A percentile compares a stretch with the other conserved stretches of the same genome.
These are phyloP conservation scores for Pleuronectes platessa DNA, from an alignment of 2,113 vertebrate species.

Conservation along the genomic window DNA sequence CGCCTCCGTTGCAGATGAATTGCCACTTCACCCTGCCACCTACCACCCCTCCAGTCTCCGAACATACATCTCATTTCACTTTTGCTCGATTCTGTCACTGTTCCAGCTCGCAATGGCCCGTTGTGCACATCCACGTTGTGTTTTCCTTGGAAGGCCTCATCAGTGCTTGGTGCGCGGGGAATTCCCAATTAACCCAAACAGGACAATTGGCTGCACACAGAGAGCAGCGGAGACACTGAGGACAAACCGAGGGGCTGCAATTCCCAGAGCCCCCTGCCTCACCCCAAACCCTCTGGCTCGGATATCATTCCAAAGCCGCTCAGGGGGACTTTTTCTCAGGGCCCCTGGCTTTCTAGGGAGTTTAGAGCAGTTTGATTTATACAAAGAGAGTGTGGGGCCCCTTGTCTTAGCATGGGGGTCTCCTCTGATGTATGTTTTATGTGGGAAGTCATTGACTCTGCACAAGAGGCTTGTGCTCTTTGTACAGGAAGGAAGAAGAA, in stretches of 20 bases:
- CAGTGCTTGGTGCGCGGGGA: slow-evolving; percentile 64
- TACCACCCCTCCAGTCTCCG: slow-evolving; percentile 35
- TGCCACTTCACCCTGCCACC: slow-evolving; percentile 28
- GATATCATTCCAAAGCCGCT: slow-evolving; percentile 71
- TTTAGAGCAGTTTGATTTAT: slow-evolving; percentile 73
- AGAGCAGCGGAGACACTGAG: slow-evolving; percentile 46
- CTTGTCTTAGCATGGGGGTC: slow-evolving; percentile 61
- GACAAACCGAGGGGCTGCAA: slow-evolving; percentile 53
- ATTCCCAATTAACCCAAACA: slow-evolving; percentile 74
- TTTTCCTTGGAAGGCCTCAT: slow-evolving; percentile 79
- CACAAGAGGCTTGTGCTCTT: slow-evolving; percentile 48
- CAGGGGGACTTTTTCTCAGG: slow-evolving; percentile 69
- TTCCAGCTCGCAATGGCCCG: slow-evolving; percentile 61
- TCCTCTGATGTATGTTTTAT: slow-evolving; percentile 71
- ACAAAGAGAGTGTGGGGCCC: slow-evolving; percentile 67
- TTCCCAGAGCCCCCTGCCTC: slow-evolving; percentile 69
- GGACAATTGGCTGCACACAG: slow-evolving; percentile 60
- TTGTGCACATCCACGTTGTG: slow-evolving; percentile 67
- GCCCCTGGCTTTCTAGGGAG: slow-evolving; percentile 59
- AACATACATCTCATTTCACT: slow-evolving; percentile 62
- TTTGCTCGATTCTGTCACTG: slow-evolving; percentile 50
- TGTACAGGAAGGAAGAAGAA: slow-evolving; percentile 31
- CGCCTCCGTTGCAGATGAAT: slow-evolving; percentile 45
- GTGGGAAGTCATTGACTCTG: slow-evolving; percentile 68
- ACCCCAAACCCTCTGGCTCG: slow-evolving; percentile 62